Percentiles rank a stretch among this genome's conserved stretches.
Conservation (phyloP, 2,888 invertebrate species). For the Sycophila texana region DNA sequence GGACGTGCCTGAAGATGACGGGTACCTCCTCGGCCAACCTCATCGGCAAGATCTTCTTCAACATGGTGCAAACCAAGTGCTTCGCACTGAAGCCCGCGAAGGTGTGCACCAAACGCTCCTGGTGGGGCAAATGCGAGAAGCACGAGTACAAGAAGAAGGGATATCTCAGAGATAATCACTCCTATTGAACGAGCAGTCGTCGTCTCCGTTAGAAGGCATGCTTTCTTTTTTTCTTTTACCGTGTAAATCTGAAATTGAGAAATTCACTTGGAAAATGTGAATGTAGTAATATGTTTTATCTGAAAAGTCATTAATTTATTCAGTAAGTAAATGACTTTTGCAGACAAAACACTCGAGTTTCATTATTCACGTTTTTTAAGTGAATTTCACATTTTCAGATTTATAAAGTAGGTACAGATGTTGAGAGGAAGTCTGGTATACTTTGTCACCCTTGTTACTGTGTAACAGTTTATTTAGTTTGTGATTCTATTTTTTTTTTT, state of each 20-base stretch:
- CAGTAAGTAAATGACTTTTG: too few species aligned
- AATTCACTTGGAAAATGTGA: neutral
- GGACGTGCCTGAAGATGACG: conserved; percentile 92
- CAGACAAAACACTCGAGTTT: too few species aligned
- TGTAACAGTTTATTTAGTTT: conserved; percentile 40
- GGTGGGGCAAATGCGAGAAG: conserved; percentile 89
- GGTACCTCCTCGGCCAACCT: conserved; percentile 91
- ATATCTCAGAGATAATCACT: conserved; percentile 84
- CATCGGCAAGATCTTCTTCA: conserved; percentile 95
- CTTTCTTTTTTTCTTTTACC: neutral
- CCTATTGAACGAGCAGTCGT: conserved; percentile 74
- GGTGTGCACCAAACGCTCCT: conserved; percentile 85
- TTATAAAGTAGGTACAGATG: conserved; percentile 25
- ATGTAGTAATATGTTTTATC: neutral
- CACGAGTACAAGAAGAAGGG: conserved; percentile 84
- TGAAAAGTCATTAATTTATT: too few species aligned
- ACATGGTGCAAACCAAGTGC: conserved; percentile 95
- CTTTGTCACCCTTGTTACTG: conserved; percentile 39
- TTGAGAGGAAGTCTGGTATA: conserved; percentile 36
- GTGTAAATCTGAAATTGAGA: too few species aligned
- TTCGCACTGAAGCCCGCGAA: conserved; percentile 87
- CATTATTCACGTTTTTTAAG: too few species aligned
- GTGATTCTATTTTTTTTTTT: conserved; percentile 11
- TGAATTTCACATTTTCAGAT: neutral
- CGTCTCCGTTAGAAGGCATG: neutral